Evolutionary conservation across 1,140 invertebrate genomes (phyloP).

Genomic region (Tribolium castaneum): DNA sequence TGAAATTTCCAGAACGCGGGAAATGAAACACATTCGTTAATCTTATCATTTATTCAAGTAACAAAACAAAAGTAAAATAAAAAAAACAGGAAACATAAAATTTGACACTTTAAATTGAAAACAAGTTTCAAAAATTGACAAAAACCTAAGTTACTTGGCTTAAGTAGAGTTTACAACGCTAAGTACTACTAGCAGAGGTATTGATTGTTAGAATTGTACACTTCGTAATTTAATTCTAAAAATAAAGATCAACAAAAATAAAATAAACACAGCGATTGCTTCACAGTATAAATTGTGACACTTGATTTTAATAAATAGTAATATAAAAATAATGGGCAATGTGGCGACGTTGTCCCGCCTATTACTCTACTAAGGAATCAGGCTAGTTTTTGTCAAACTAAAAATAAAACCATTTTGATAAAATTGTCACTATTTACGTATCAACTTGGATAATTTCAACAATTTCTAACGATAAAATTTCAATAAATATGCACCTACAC

Average conservation of each 20-base stretch:
- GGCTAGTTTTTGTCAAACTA: constrained; percentile 7
- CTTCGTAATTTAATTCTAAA: not conserved
- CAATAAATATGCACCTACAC: constrained; percentile 2
- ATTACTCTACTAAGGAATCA: not conserved
- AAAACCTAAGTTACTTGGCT: not conserved
- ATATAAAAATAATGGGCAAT: constrained; percentile 26
- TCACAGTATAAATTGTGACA: not conserved
- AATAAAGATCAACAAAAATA: not conserved
- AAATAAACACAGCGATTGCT: not conserved
- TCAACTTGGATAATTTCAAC: constrained; percentile 23
- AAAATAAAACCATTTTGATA: not conserved
- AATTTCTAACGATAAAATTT: constrained; percentile 27
- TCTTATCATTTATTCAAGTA: not conserved
- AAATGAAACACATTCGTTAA: no score
- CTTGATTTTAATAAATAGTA: not conserved
- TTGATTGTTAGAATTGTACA: not conserved
- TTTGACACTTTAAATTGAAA: not conserved
- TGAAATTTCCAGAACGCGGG: not conserved
- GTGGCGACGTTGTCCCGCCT: not conserved
- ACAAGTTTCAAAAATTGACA: not conserved
- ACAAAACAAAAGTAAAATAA: not conserved
- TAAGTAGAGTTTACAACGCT: not conserved
- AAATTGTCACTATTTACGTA: constrained; percentile 16
- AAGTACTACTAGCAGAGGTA: not conserved
- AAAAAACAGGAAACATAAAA: not conserved